A percentile compares a stretch with the other conserved stretches of the same genome.
These are phyloP conservation scores for Hecatera dysodea DNA, from an alignment of 2,888 invertebrate species.

Conservation along the genomic window DNA sequence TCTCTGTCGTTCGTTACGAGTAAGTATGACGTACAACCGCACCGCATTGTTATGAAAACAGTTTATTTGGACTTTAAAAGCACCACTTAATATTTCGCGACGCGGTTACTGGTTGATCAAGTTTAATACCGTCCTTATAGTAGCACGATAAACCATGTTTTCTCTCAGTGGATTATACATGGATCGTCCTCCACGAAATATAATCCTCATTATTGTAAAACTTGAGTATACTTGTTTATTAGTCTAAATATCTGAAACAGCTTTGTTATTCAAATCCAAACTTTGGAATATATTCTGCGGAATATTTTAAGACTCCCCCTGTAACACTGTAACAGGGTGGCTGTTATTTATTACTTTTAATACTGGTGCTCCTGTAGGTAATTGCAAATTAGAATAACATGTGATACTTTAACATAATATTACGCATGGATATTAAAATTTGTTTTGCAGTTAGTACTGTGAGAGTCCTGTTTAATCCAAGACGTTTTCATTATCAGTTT, in stretches of 20 bases:
- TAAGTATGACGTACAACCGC: slow-evolving; percentile 40
- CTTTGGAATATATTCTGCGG: slow-evolving; percentile 23
- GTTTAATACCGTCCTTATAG: slow-evolving; percentile 18
- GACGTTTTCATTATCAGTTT: slow-evolving; percentile 13
- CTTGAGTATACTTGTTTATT: slow-evolving; percentile 23
- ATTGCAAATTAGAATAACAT: slow-evolving; percentile 22
- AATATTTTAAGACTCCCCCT: slow-evolving; percentile 19
- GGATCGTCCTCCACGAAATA: slow-evolving; percentile 11
- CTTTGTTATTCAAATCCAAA: slow-evolving; percentile 41
- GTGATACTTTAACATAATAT: slow-evolving; percentile 10
- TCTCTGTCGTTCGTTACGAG: slow-evolving; percentile 41
- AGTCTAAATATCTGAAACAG: slow-evolving; percentile 28
- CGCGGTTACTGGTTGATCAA: neutral
- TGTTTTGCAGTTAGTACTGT: neutral
- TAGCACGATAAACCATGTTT: slow-evolving; percentile 11
- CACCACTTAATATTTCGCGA: slow-evolving; percentile 26
- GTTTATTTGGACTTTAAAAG: slow-evolving; percentile 54
- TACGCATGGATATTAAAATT: slow-evolving; percentile 7
- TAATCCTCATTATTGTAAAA: slow-evolving; percentile 16
- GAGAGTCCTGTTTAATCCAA: neutral
- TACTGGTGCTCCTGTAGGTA: slow-evolving; percentile 12
- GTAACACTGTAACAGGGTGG: slow-evolving; percentile 1
- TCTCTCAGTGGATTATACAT: slow-evolving; percentile 11
- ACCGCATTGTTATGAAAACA: slow-evolving; percentile 64
- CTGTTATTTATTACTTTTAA: slow-evolving; percentile 38